Conservation (phyloP, 37 sponge, comb jelly and placozoan genomes). For the Oscarella lobularis region DNA sequence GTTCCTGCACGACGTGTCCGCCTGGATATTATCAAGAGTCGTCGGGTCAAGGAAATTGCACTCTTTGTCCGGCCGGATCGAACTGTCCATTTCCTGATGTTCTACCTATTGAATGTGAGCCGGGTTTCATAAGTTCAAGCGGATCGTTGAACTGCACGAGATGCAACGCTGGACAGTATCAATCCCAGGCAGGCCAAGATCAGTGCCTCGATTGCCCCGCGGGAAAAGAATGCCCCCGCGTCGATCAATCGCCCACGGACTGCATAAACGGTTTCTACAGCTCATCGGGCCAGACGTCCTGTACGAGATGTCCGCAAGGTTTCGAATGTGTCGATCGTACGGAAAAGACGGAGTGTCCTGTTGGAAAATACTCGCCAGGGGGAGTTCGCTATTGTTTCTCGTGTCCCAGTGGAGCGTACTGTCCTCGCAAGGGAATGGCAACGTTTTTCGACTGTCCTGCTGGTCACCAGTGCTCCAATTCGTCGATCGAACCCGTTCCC, state of each 20-base stretch:
- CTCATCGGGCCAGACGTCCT: background rate
- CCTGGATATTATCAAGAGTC: background rate
- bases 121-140: background rate
- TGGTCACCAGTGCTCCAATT: background rate
- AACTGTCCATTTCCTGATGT: background rate
- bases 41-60: background rate
- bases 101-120: background rate
- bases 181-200: background rate
- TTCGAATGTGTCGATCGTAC: background rate
- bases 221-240: background rate
- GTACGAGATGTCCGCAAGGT: constrained; percentile 2
- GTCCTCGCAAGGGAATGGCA: constrained; percentile 5
- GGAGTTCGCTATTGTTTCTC: background rate
- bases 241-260: background rate
- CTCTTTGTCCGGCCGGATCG: background rate
- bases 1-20: background rate
- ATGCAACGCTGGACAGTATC: background rate
- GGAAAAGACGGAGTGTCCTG: background rate
- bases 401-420: constrained; percentile 18
- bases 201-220: background rate
- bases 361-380: background rate
- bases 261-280: background rate
- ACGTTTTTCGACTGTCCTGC: background rate
- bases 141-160: background rate
- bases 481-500: background rate